Percentiles rank a stretch among this genome's conserved stretches.
These are phyloP conservation scores for Gobio gobio DNA, from an alignment of 2,113 vertebrate species.

Conservation along the genomic window DNA sequence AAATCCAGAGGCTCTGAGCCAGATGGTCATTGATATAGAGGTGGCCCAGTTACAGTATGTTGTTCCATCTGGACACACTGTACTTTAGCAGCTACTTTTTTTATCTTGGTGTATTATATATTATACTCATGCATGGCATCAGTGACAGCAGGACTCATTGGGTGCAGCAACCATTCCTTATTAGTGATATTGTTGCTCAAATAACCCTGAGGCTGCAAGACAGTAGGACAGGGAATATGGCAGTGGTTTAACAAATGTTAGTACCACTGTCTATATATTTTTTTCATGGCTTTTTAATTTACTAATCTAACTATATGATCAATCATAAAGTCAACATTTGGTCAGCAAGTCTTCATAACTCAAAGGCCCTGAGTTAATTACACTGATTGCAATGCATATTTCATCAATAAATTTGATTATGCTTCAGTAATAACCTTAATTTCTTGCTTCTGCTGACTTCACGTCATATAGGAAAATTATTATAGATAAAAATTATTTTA, in stretches of 20 bases:
- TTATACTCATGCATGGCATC: not conserved
- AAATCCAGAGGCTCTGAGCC: conserved; percentile 29
- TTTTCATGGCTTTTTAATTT: not conserved
- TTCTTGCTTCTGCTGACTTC: not conserved
- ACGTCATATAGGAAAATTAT: not conserved
- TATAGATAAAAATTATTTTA: too few relatives aligned
- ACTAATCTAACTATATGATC: not conserved
- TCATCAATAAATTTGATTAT: not conserved
- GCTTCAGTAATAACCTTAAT: not conserved
- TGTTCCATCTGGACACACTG: conserved; percentile 1
- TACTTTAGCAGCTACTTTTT: not conserved
- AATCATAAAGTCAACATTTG: not conserved
- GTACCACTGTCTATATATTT: too few relatives aligned
- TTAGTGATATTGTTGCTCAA: not conserved
- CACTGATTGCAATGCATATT: conserved; percentile 6
- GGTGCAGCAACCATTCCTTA: not conserved
- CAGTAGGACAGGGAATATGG: not conserved
- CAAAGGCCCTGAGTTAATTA: not conserved
- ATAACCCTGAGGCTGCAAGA: not conserved
- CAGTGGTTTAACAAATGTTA: not conserved
- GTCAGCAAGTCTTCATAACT: not conserved
- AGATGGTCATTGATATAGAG: conserved; percentile 40
- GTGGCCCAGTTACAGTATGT: conserved; percentile 28
- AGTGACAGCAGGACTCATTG: not conserved
- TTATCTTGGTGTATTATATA: not conserved